These are phyloP conservation scores for Perca schrenkii DNA, from an alignment of 2,113 vertebrate species.

Conservation along the genomic window DNA sequence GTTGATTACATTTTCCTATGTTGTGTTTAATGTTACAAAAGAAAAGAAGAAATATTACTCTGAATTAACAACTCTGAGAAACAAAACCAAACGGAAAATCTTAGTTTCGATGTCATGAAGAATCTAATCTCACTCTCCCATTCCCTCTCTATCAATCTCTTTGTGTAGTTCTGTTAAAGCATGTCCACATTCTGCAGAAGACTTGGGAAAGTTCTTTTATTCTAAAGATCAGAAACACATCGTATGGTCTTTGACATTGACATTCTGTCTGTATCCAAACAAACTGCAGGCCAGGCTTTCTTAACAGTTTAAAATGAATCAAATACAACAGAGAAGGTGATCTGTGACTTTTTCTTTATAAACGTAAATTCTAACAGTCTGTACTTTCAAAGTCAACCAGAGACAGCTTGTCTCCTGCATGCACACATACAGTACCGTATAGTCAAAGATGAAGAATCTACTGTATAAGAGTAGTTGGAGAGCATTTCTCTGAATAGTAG, in stretches of 20 bases:
- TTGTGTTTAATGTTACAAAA: constrained; percentile 18
- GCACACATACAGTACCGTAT: constrained; percentile 20
- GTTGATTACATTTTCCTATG: constrained; percentile 26
- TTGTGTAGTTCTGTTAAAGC: constrained; percentile 46
- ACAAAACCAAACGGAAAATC: constrained; percentile 27
- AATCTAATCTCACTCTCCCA: constrained; percentile 24
- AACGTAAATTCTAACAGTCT: constrained; percentile 30
- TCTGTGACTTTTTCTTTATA: constrained; percentile 37
- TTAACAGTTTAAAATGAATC: constrained; percentile 36
- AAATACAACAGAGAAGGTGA: constrained; percentile 48
- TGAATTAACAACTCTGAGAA: constrained; percentile 6
- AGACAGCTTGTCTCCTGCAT: constrained; percentile 1
- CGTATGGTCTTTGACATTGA: constrained; percentile 65
- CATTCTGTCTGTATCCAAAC: constrained; percentile 55
- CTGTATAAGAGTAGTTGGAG: neutral
- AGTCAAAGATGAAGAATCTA: neutral
- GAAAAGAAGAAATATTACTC: constrained; percentile 13
- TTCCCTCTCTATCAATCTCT: constrained; percentile 46
- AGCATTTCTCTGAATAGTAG: neutral
- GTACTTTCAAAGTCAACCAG: constrained; percentile 31
- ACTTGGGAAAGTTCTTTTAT: constrained; percentile 52
- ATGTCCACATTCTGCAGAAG: constrained; percentile 51
- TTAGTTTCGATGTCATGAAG: constrained; percentile 48
- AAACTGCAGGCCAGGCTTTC: constrained; percentile 22
- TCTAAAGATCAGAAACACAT: constrained; percentile 67